A percentile compares a stretch with the other conserved stretches of the same genome.
phyloP scores from a whole-genome alignment of 2,113 vertebrate genomes.

The Bagarius yarrelli region DNA sequence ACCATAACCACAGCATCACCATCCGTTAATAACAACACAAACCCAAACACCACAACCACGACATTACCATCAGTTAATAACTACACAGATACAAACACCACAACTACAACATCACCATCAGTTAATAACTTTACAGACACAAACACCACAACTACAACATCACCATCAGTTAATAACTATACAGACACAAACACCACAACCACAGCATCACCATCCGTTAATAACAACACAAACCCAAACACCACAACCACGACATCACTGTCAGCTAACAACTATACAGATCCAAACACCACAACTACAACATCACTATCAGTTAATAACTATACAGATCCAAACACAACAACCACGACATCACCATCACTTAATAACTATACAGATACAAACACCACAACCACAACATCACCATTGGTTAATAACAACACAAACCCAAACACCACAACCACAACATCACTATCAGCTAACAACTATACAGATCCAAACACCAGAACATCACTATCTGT shows the following conservation, averaged over 20 bases:
- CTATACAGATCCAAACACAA: background rate
- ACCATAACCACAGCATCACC: too few relatives aligned
- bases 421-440: background rate
- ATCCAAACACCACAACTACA: background rate
- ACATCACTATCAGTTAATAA: background rate
- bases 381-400: background rate
- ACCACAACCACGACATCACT: background rate
- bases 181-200: too few relatives aligned
- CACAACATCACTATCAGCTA: background rate
- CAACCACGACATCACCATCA: background rate
- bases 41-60: too few relatives aligned
- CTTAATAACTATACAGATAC: background rate
- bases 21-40: too few relatives aligned
- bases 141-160: too few relatives aligned
- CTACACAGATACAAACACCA: too few relatives aligned
- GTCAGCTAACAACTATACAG: background rate
- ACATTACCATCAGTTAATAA: too few relatives aligned
- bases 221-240: background rate
- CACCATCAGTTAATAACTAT: too few relatives aligned
- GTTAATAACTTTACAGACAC: too few relatives aligned
- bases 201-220: background rate
- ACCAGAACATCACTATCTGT: background rate
- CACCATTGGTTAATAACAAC: background rate
- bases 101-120: too few relatives aligned
- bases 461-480: background rate